Evolutionary conservation across 1,140 invertebrate species (phyloP).

Genomic region (Drosophila auraria): DNA sequence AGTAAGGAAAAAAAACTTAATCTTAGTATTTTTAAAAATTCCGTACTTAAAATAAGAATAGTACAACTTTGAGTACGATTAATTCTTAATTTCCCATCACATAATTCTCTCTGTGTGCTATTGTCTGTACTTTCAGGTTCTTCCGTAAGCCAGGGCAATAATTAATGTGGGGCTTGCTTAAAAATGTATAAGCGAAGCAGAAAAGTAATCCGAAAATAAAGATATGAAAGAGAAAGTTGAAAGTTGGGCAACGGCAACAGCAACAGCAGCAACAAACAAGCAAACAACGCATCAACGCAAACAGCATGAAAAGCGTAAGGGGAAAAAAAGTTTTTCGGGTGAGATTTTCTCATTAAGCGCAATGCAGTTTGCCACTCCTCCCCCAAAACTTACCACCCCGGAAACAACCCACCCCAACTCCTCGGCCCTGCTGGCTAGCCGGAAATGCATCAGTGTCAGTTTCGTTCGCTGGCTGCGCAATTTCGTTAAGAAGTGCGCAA

Average conservation of each 20-base stretch:
- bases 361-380: conserved; percentile 43
- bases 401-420: conserved; percentile 1
- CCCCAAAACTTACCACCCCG: neutral
- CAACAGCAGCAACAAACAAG: conserved; percentile 37
- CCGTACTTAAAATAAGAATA: no score
- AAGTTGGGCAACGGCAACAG: conserved; percentile 35
- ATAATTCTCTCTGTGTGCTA: no score
- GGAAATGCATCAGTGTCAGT: conserved; percentile 83
- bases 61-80: no score
- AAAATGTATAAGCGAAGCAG: conserved; percentile 32
- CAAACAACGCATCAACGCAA: conserved; percentile 55
- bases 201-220: conserved; percentile 44
- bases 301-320: conserved; percentile 47
- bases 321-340: conserved; percentile 40
- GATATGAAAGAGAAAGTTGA: conserved; percentile 60
- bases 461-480: conserved; percentile 56
- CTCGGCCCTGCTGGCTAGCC: conserved; percentile 52
- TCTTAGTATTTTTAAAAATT: no score
- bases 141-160: conserved; percentile 8
- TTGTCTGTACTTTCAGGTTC: neutral
- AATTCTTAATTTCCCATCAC: no score
- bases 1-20: no score
- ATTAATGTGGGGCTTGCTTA: conserved; percentile 32
- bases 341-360: conserved; percentile 60
- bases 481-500: conserved; percentile 83